phyloP scores from a whole-genome alignment of 2,888 invertebrate genomes.

The Pachydiplax longipennis region DNA sequence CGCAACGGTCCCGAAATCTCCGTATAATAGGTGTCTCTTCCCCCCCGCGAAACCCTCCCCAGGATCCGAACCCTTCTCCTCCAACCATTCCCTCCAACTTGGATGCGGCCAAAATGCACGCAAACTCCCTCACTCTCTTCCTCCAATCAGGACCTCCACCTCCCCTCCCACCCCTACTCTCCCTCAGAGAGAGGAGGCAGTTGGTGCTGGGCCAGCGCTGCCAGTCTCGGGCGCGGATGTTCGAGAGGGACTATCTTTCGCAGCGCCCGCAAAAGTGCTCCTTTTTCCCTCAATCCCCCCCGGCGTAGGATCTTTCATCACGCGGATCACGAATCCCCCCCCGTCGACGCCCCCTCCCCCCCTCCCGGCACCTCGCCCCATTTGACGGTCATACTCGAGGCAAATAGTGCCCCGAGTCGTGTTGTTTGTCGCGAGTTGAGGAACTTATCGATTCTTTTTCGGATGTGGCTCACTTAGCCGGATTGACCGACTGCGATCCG shows the following conservation, averaged over 20 bases:
- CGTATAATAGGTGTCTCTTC: neutral
- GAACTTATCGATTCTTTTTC: neutral
- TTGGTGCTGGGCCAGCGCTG: neutral
- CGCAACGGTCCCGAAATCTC: neutral
- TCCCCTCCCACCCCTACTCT: neutral
- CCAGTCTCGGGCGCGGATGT: neutral
- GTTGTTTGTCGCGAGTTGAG: neutral
- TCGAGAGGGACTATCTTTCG: too few relatives aligned
- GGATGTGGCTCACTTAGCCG: neutral
- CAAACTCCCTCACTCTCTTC: neutral
- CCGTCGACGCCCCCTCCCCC: neutral
- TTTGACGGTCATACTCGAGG: neutral
- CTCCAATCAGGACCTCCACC: neutral
- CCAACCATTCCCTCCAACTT: neutral
- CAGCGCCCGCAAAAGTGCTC: neutral
- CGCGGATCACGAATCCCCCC: neutral
- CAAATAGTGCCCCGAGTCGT: neutral
- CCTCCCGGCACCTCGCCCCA: neutral
- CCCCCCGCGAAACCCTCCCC: neutral
- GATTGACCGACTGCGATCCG: neutral
- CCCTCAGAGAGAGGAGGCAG: neutral
- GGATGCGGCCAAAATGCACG: slow-evolving; percentile 2
- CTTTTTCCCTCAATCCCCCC: neutral
- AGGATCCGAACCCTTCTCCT: neutral
- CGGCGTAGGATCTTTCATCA: neutral